Evolutionary conservation across 1,140 invertebrate genomes (phyloP).

Genomic region (Halictus rubicundus): DNA sequence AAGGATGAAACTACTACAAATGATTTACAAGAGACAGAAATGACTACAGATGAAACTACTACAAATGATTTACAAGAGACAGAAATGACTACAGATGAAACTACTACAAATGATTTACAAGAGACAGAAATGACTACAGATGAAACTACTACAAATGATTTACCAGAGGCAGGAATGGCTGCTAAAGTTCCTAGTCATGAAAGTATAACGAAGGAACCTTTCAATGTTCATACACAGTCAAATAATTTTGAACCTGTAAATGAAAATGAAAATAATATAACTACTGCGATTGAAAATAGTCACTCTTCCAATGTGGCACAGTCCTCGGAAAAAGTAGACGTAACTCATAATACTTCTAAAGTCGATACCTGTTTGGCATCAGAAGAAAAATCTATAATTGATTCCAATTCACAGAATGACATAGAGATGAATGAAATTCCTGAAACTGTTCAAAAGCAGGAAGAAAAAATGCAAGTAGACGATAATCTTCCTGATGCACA

Average conservation of each 20-base stretch:
- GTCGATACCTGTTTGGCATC: not conserved
- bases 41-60: no score
- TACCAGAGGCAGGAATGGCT: not conserved
- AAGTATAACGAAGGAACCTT: not conserved
- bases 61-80: no score
- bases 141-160: not conserved
- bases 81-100: no score
- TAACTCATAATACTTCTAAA: not conserved
- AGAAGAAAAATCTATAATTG: not conserved
- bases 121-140: not conserved
- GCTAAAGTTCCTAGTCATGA: not conserved
- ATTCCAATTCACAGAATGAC: constrained; percentile 1
- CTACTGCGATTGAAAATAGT: constrained; percentile 52
- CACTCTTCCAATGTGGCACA: constrained; percentile 61
- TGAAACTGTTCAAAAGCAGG: not conserved
- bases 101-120: no score
- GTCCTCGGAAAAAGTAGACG: not conserved
- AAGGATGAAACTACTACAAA: not conserved
- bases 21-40: not conserved
- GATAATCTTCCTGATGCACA: constrained; percentile 29
- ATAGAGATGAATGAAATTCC: not conserved
- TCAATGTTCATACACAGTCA: not conserved
- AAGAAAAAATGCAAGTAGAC: not conserved
- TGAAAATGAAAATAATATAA: not conserved
- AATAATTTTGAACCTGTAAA: not conserved